Conservation (phyloP, 2,113 vertebrate species). For the Phoxinus phoxinus region DNA sequence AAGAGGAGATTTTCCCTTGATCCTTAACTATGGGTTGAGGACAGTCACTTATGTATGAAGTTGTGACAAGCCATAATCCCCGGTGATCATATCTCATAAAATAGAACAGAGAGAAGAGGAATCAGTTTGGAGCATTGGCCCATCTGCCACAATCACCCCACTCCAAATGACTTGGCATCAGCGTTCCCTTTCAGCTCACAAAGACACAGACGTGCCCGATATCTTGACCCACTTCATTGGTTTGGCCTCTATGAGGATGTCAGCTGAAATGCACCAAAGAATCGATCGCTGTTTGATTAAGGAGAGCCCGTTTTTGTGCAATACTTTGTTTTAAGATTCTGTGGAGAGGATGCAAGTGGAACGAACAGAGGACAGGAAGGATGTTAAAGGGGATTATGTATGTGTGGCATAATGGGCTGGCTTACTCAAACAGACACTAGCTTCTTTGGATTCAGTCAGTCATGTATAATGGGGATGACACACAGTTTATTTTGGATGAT, state of each 20-base stretch:
- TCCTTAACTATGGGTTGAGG: conserved; percentile 54
- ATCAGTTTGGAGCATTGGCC: conserved; percentile 67
- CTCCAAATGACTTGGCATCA: conserved; percentile 73
- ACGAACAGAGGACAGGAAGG: conserved; percentile 80
- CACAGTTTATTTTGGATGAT: conserved; percentile 88
- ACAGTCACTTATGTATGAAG: conserved; percentile 60
- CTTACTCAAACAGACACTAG: conserved; percentile 83
- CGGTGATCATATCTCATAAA: conserved; percentile 61
- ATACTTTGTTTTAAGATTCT: conserved; percentile 33
- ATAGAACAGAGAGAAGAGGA: conserved; percentile 53
- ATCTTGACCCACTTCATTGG: conserved; percentile 79
- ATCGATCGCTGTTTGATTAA: conserved; percentile 26
- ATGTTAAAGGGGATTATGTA: conserved; percentile 89
- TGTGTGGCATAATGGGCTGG: conserved; percentile 82
- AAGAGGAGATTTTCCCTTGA: conserved; percentile 46
- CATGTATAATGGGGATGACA: conserved; percentile 91
- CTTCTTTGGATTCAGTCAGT: conserved; percentile 86
- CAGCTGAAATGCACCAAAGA: conserved; percentile 20
- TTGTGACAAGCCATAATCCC: conserved; percentile 61
- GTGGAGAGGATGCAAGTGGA: conserved; percentile 24
- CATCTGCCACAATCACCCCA: conserved; percentile 82
- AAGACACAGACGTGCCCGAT: conserved; percentile 74
- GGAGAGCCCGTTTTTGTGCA: conserved; percentile 15
- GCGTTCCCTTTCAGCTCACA: conserved; percentile 67
- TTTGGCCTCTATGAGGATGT: conserved; percentile 71